These are phyloP conservation scores for Camponotus pennsylvanicus DNA, from an alignment of 1,140 invertebrate species.

Conservation along the genomic window DNA sequence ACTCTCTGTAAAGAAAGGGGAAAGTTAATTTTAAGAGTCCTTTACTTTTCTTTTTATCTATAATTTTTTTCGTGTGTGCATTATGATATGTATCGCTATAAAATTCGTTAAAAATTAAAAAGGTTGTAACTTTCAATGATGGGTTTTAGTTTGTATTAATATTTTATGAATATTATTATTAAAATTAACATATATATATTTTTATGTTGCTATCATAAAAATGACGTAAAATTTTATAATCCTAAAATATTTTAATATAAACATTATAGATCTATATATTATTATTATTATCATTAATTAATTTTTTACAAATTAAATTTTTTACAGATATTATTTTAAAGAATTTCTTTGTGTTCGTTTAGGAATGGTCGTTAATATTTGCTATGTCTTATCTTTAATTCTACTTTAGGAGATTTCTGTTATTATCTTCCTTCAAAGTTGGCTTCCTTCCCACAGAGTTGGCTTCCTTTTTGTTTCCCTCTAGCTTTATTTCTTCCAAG, in stretches of 20 bases:
- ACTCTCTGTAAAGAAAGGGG: no score
- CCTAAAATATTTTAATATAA: neutral
- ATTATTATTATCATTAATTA: neutral
- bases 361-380: neutral
- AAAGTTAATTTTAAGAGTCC: neutral
- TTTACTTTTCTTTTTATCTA: neutral
- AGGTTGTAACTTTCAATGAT: neutral
- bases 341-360: neutral
- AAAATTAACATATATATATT: neutral
- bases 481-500: neutral
- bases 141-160: neutral
- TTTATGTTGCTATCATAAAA: neutral
- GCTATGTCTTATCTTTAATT: neutral
- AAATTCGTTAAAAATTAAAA: slow-evolving; percentile 14
- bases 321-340: neutral
- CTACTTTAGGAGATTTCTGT: neutral
- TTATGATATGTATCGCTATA: neutral
- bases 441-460: neutral
- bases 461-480: neutral
- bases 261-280: neutral
- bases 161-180: neutral
- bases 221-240: neutral
- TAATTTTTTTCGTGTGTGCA: neutral
- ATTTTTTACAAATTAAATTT: neutral
- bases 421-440: neutral